These are phyloP conservation scores for Thryonomys swinderianus DNA, from an alignment of 2,113 vertebrate species.

Conservation along the genomic window DNA sequence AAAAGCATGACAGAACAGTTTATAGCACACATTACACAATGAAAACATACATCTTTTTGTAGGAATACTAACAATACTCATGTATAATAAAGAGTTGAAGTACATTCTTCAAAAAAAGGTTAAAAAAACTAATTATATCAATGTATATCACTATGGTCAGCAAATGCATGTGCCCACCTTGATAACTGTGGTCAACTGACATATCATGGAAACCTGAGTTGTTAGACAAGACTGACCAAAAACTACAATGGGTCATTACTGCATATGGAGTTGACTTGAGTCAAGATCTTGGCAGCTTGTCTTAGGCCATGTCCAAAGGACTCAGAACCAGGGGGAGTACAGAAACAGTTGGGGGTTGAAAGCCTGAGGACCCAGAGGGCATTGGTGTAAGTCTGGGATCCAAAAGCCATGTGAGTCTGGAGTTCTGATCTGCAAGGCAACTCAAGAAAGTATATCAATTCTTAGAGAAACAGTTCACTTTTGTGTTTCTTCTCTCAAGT, in stretches of 20 bases:
- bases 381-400: background rate
- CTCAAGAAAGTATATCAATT: background rate
- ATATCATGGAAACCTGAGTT: background rate
- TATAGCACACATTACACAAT: background rate
- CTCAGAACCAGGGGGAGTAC: background rate
- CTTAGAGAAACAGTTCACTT: background rate
- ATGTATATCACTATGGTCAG: background rate
- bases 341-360: background rate
- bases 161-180: too few species aligned
- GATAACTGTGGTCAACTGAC: too few species aligned
- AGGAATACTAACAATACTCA: background rate
- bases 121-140: background rate
- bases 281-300: background rate
- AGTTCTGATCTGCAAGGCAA: background rate
- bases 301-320: background rate
- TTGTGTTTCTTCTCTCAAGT: background rate
- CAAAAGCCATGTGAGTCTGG: background rate
- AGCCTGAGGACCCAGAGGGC: background rate
- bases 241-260: background rate
- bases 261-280: background rate
- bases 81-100: background rate
- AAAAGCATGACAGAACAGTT: background rate
- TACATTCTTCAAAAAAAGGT: background rate
- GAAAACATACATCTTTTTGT: background rate
- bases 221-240: background rate